Conservation (phyloP, 2,888 invertebrate genomes). For the Eristalis intricaria region DNA sequence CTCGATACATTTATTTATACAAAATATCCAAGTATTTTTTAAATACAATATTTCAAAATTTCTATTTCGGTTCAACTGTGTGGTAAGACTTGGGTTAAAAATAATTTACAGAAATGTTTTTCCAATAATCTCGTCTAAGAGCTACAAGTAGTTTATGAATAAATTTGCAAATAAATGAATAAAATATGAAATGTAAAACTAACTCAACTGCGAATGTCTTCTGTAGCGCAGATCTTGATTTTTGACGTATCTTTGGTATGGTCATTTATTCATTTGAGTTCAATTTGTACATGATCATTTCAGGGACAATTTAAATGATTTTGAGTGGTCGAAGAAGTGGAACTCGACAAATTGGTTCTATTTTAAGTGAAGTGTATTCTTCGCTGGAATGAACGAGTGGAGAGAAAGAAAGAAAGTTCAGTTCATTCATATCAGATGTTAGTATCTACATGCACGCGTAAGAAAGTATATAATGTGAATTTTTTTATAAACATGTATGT, state of each 20-base stretch:
- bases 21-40: conserved; percentile 18
- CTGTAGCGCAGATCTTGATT: background rate
- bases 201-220: background rate
- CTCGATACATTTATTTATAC: background rate
- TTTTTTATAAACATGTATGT: background rate
- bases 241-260: background rate
- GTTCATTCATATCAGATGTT: background rate
- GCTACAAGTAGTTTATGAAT: conserved; percentile 38
- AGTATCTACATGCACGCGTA: background rate
- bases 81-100: conserved; percentile 51
- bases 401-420: background rate
- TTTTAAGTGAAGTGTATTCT: background rate
- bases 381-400: background rate
- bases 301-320: conserved; percentile 3
- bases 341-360: background rate
- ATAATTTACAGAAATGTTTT: conserved; percentile 45
- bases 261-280: background rate
- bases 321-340: background rate
- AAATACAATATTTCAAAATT: conserved; percentile 33
- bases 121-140: conserved; percentile 40
- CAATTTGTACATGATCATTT: background rate
- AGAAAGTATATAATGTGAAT: background rate
- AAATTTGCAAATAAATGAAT: conserved; percentile 14
- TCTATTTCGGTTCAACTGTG: conserved; percentile 57
- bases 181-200: background rate